Evolutionary conservation across 1,140 invertebrate genomes (phyloP).

Genomic region (Panulirus ornatus): DNA sequence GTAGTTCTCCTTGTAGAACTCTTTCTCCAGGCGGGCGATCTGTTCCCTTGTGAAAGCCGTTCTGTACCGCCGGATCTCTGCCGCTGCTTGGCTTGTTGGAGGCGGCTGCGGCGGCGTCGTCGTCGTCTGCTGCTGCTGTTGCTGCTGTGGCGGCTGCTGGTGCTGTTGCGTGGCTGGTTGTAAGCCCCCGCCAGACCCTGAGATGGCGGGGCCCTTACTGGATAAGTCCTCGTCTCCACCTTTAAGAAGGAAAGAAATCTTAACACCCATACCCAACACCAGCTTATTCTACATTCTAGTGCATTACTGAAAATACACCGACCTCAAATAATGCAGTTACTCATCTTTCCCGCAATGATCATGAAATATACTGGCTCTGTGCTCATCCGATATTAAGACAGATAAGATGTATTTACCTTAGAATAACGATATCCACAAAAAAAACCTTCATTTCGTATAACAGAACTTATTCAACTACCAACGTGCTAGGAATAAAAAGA

Average conservation of each 20-base stretch:
- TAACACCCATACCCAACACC: too few species aligned
- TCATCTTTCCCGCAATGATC: too few species aligned
- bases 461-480: too few species aligned
- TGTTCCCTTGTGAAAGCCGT: slow-evolving; percentile 99
- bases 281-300: too few species aligned
- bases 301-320: too few species aligned
- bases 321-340: too few species aligned
- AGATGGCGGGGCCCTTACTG: neutral
- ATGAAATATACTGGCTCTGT: too few species aligned
- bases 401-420: too few species aligned
- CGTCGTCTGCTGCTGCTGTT: slow-evolving; percentile 3
- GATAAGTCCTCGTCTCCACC: slow-evolving; percentile 18
- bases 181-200: neutral
- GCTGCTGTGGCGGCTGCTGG: neutral
- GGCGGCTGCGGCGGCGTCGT: neutral
- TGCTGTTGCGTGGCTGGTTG: slow-evolving; percentile 13
- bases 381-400: too few species aligned
- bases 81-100: slow-evolving; percentile 22
- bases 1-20: slow-evolving; percentile 98
- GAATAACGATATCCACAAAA: too few species aligned
- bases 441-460: too few species aligned
- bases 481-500: too few species aligned
- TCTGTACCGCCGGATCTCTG: slow-evolving; percentile 85
- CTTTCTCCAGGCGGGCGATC: slow-evolving; percentile 94
- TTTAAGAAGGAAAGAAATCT: neutral